Base-by-base conservation (phyloP, 2,888 invertebrate species). In the Chymomyza procnemis region DNA sequence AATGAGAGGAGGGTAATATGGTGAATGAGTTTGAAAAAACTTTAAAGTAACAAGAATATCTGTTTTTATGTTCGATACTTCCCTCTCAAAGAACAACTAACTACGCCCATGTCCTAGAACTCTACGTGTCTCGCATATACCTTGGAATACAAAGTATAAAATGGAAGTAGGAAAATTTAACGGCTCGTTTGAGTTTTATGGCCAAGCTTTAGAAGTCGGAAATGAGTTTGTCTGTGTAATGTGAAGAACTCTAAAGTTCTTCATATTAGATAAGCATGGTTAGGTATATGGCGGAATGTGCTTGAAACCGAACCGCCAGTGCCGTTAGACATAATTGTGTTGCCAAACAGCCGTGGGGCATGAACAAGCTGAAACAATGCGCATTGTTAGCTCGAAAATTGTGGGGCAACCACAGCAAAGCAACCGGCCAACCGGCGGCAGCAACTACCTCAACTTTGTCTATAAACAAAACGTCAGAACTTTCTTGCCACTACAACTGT, bases 171-270 rank as follows among this genome's bases (percentile, higher is more conserved):
- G 16, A 71, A 55, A 60, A 64, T 56, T 64, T 69, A 71, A 69
- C 69, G 69, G 71, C 71, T 70, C 64, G 69, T 64, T 69, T 64
- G 69, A 50, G 18, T 50, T 41, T 41, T 41, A 41, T 41, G 34
- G 34, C 34, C 34, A 41, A 41, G 34, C 34, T 12, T 41, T 41
- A 6, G 12, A 41, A 41, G 34, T 41, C 34, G 34, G 34, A 41
- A 41, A 41, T 41, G 34, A 41, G 34, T 41, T 41, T 41, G 4
- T 3, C 12, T 41, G 12, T 41, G 9, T 8, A 2, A 9, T 4
- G 34, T 4, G 2, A 34, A 34, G 34, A 34, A 12, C 34, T 41
- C 12, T 12, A 41, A 41, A 41, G 34, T 41, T 41, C 34, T 41
- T 12, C 12, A 12, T 41, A 41, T 41, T 41, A 41, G 34, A 41